Conservation (phyloP, 2,888 invertebrate genomes). For the Nineta flava region DNA sequence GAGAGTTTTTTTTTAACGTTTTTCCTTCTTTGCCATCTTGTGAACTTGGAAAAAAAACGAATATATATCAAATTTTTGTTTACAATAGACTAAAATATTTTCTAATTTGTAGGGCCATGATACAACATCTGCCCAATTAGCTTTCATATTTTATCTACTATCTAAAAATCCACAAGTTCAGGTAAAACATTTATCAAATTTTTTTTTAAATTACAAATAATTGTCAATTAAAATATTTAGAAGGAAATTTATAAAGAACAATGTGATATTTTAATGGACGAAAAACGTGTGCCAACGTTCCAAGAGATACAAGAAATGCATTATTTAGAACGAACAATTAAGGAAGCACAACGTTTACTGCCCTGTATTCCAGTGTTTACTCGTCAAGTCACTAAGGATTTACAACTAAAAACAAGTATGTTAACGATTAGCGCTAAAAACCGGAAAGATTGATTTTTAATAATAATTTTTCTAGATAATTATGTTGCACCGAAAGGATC, state of each 20-base stretch:
- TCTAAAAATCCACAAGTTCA: not conserved
- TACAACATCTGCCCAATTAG: not conserved
- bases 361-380: not conserved
- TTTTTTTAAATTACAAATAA: too few relatives aligned
- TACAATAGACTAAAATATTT: not conserved
- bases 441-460: too few relatives aligned
- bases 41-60: too few relatives aligned
- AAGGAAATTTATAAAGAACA: not conserved
- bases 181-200: too few relatives aligned
- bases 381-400: not conserved
- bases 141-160: not conserved
- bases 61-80: too few relatives aligned
- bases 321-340: conserved; percentile 1
- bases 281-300: not conserved
- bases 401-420: not conserved
- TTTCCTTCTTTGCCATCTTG: too few relatives aligned
- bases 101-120: conserved; percentile 2
- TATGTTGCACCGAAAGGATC: not conserved
- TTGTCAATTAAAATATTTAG: not conserved
- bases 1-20: too few relatives aligned
- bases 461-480: not conserved
- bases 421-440: too few relatives aligned
- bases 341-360: not conserved
- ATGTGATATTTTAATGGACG: not conserved
- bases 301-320: not conserved